Evolutionary conservation across 2,888 invertebrate species (phyloP), one percentile per base, ranked within the genome.

Genomic region (Cheilosia vulpina): DNA sequence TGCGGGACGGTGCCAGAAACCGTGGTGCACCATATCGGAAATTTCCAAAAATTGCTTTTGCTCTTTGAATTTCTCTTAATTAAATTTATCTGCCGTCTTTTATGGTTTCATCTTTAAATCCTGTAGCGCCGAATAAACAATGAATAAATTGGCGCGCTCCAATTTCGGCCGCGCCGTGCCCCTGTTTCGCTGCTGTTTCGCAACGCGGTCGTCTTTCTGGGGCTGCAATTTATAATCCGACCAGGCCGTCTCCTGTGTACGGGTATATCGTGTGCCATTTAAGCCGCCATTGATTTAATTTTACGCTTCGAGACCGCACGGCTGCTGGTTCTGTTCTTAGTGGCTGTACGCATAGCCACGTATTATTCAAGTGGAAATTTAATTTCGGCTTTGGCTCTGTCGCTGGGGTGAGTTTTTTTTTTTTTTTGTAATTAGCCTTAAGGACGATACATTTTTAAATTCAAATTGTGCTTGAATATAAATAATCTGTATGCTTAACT

Each of bases 271-370:
- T 66, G 55, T 60, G 53, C 62, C 62, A 73, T 72, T 78, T 43
- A 78, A 62, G 55, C 55, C 45, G 27, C 21, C 31, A n/a, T 63
- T 53, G 62, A 78, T 78, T 73, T 68, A 83, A 73, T 78, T 78
- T 73, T 41, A 38, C 50, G 62, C 57, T 73, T 68, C 68, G 52
- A 63, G 63, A 55, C 66, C 60, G 57, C 72, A 68, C 62, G 68
- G 57, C 50, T 78, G 62, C 45, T 68, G 57, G 57, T 24, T 19
- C 1, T 53, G 50, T 71, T 60, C 53, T 45, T 52, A 21, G 21
- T 15, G 43, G 15, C 19, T 47, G 21, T 13, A 38, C 24, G 21
- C 57, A 27, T 41, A 55, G 31, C 31, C 55, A 27, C 43, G 53
- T 24, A 9, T 24, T 52, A 17, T 52, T 24, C 19, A n/a, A n/a